A percentile compares a stretch with the other conserved stretches of the same genome.
These are phyloP conservation scores for Epiblema foenella DNA, from an alignment of 2,888 invertebrate species.

Conservation along the genomic window DNA sequence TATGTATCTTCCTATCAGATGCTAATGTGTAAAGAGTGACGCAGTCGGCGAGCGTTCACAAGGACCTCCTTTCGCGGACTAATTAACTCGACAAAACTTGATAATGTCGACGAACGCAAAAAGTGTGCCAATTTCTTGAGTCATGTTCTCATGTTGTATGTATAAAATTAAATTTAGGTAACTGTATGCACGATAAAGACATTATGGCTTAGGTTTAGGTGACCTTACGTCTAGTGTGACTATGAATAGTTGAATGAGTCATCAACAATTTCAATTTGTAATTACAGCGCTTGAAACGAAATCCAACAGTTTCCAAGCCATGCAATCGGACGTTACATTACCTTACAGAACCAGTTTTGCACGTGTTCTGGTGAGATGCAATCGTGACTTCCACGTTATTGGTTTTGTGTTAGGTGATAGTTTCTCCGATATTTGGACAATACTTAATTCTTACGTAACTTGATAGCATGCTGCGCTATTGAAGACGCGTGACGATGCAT, in stretches of 20 bases:
- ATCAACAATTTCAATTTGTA: slow-evolving; percentile 33
- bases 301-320: slow-evolving; percentile 30
- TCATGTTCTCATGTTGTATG: slow-evolving; percentile 21
- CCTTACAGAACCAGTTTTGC: slow-evolving; percentile 50
- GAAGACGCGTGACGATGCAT: slow-evolving; percentile 4
- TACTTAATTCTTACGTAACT: slow-evolving; percentile 41
- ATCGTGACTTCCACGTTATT: slow-evolving; percentile 71
- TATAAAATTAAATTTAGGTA: no score
- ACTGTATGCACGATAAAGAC: slow-evolving; percentile 5
- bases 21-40: slow-evolving; percentile 28
- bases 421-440: slow-evolving; percentile 35
- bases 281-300: slow-evolving; percentile 27
- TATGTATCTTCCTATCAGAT: neutral
- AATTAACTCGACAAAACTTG: slow-evolving; percentile 20
- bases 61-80: slow-evolving; percentile 1
- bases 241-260: slow-evolving; percentile 30
- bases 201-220: neutral
- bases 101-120: slow-evolving; percentile 8
- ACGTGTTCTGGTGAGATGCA: slow-evolving; percentile 63
- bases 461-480: slow-evolving; percentile 27
- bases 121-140: slow-evolving; percentile 19
- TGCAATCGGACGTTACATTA: slow-evolving; percentile 41
- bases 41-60: slow-evolving; percentile 13
- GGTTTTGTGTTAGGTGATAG: slow-evolving; percentile 47
- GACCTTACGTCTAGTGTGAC: slow-evolving; percentile 15